Conservation (phyloP, 2,113 vertebrate genomes). For the Scomber scombrus region DNA sequence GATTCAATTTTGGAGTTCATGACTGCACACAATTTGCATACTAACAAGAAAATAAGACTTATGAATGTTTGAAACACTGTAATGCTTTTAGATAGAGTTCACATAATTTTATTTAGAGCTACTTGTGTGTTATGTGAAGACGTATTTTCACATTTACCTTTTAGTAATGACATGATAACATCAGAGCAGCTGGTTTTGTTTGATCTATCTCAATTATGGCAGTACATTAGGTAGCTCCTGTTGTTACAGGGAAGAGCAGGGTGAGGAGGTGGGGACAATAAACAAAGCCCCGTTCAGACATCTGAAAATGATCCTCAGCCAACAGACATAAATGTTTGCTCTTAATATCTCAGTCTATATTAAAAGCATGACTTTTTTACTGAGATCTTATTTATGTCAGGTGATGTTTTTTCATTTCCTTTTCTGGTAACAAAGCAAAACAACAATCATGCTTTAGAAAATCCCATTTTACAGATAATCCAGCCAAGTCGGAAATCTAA, state of each 20-base stretch:
- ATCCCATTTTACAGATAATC: slow-evolving; percentile 16
- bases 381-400: too few species aligned
- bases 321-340: neutral
- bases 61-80: neutral
- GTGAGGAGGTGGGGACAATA: neutral
- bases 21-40: slow-evolving; percentile 50
- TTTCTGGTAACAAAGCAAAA: neutral
- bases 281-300: neutral
- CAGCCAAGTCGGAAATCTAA: neutral
- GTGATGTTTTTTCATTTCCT: too few species aligned
- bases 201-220: neutral
- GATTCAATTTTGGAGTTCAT: slow-evolving; percentile 13
- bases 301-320: neutral
- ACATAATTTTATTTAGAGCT: neutral
- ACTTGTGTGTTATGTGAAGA: neutral
- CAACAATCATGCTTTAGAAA: neutral
- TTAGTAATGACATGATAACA: neutral
- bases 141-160: slow-evolving; percentile 9
- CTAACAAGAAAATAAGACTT: slow-evolving; percentile 35
- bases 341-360: neutral
- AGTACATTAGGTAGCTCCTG: neutral
- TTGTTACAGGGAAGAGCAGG: neutral
- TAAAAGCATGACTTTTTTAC: neutral
- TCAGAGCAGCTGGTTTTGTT: slow-evolving; percentile 5
- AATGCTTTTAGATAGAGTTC: slow-evolving; percentile 8